Conservation (phyloP, 2,113 vertebrate species). For the Emydocephalus ijimae region DNA sequence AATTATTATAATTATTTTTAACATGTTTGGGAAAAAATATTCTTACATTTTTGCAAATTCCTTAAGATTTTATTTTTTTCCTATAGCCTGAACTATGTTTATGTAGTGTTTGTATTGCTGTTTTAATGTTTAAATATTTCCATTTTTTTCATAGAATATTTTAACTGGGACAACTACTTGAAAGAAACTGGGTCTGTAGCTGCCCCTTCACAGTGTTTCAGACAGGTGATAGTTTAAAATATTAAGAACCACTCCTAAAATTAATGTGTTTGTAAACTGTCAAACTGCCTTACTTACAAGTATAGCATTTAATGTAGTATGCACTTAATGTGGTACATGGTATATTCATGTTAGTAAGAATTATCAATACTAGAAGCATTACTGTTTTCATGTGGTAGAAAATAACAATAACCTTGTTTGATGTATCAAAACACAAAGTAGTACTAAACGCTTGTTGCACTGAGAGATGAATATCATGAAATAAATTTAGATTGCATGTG, state of each 20-base stretch:
- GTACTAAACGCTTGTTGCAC: background rate
- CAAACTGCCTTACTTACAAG: background rate
- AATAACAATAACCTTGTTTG: background rate
- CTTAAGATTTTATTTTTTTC: background rate
- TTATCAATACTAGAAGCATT: background rate
- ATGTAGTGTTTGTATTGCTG: background rate
- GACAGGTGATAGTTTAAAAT: conserved; percentile 78
- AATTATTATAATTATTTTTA: background rate
- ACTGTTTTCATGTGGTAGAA: background rate
- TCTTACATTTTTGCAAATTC: background rate
- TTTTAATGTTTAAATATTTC: background rate
- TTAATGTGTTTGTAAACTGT: background rate
- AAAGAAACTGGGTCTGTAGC: conserved; percentile 84
- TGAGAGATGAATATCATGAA: background rate
- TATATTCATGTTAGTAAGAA: background rate
- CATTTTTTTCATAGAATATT: conserved; percentile 73
- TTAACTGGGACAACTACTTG: conserved; percentile 91
- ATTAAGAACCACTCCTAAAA: background rate
- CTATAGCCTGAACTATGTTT: background rate
- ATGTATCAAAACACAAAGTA: background rate
- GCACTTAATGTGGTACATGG: conserved; percentile 32
- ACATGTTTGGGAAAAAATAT: background rate
- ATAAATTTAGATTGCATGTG: background rate
- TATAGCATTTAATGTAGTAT: conserved; percentile 40
- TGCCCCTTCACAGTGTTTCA: conserved; percentile 85